Base-by-base conservation (phyloP, 2,888 invertebrate species). In the Enchytraeus crypticus region DNA sequence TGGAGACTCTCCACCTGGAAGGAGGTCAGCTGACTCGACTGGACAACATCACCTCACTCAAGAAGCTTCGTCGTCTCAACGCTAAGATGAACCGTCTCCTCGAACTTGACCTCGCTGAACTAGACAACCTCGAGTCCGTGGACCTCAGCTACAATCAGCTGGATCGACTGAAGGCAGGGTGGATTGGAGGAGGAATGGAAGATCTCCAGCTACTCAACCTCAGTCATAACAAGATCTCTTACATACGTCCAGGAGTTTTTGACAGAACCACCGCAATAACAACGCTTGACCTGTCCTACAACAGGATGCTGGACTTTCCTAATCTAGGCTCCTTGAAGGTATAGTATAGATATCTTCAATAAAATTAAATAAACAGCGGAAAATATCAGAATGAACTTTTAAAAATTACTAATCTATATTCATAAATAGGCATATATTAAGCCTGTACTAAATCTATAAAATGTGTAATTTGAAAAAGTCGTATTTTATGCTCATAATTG, bases 141-240 rank as follows among this genome's bases (percentile, higher is more conserved):
- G 68, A 68, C 51, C 53, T 68, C n/a, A 67, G 67, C 43, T 53
- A 61, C 57, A 67, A 67, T 49, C 34, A 55, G 45, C 54, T 67
- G 26, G 59, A 53, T 5, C 26, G 46, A 14, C 53, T 66, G 4
- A 59, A 61, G 5, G 33, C 49, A 8, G 43, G 54, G 18, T 67
- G 67, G 67, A 51, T 66, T 23, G 26, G 38, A 18, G 26, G 38
- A 18, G 60, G 58, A 21, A 47, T 53, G 21, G 62, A 61, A 14
- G 57, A 59, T n/a, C 56, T 67, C 5, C 56, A 58, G 27, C 51
- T 45, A 32, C 56, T 67, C 26, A 67, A 67, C 57, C 56, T 66
- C n/a, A 64, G 64, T 18, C 58, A 64, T 51, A 67, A 67, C 53
- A 47, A 47, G 33, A 58, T 67, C 32, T 32, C 55, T 27, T 32